Base-by-base conservation (phyloP, 2,888 invertebrate species). In the Ochropleura plecta region DNA sequence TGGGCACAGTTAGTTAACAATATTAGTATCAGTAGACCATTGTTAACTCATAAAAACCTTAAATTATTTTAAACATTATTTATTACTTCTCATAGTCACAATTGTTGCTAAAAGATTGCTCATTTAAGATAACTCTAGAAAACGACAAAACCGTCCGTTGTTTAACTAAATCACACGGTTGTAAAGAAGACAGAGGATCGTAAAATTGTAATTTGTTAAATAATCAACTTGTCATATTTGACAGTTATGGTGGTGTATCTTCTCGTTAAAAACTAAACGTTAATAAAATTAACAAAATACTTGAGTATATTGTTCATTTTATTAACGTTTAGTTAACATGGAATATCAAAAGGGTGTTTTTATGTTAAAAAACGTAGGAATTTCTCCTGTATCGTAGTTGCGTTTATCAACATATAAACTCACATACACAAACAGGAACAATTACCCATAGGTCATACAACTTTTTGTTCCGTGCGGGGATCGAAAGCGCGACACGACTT, bases 251-350 rank as follows among this genome's bases (percentile, higher is more conserved):
- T 79, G 42, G 7, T 70, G 51, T 68, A 48, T 69, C 9, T 42
- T 46, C 30, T 53, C 62, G 62, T 76, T 82, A 82, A 70, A 77
- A 70, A 6, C 51, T 69, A 70, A 77, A 70, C 70, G 70, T 16
- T 67, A 65, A 48, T 82, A 60, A 57, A 64, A 55, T 5, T 55
- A 53, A 49, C 20, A 66, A 77, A 48, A 62, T 40, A 48, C 55
- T 30, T 30, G 1, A 30, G 30, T 2, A 1, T 30, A 30, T 30
- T 30, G 30, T 30, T 30, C 30, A 30, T 30, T 30, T 30, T 30
- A 30, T 30, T 30, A 30, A 30, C 30, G 30, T 30, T 30, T 30
- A 30, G 30, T 30, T 30, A 30, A 30, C 30, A n/a, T n/a, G n/a
- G n/a, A n/a, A n/a, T n/a, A n/a, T n/a, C n/a, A n/a, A n/a, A n/a